These are phyloP conservation scores for Erythrocebus patas DNA, from an alignment of 2,113 vertebrate genomes.

Conservation along the genomic window DNA sequence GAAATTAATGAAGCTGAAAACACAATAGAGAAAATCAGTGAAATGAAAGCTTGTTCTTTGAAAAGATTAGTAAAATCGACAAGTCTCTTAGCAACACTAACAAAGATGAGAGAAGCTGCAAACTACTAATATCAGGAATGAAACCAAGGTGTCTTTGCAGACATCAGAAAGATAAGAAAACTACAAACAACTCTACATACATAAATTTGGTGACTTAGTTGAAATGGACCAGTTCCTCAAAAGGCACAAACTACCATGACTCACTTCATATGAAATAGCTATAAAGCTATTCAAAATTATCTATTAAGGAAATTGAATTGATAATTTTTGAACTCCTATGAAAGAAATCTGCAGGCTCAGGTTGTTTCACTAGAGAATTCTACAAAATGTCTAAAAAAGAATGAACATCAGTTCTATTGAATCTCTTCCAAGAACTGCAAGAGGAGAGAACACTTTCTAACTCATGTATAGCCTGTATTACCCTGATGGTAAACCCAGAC, in stretches of 20 bases:
- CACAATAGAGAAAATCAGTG: too few species aligned
- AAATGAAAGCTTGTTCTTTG: too few species aligned
- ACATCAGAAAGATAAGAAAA: neutral
- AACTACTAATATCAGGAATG: neutral
- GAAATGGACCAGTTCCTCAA: neutral
- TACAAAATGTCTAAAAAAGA: neutral
- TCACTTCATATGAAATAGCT: neutral
- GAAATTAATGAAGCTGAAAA: too few species aligned
- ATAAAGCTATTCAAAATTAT: neutral
- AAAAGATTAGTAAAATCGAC: neutral
- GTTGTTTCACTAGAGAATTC: neutral
- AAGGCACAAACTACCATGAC: neutral
- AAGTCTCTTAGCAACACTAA: neutral
- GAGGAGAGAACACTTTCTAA: neutral
- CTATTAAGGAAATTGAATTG: neutral
- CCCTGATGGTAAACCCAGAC: neutral
- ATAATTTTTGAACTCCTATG: neutral
- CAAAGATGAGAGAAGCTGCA: neutral
- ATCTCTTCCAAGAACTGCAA: neutral
- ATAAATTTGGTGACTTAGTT: neutral
- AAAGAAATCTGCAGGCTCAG: neutral
- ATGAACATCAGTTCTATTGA: neutral
- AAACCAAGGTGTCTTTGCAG: neutral
- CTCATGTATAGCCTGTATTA: neutral
- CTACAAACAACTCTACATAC: neutral